phyloP scores from a whole-genome alignment of 2,888 invertebrate species.

The Trichacis sp. region DNA sequence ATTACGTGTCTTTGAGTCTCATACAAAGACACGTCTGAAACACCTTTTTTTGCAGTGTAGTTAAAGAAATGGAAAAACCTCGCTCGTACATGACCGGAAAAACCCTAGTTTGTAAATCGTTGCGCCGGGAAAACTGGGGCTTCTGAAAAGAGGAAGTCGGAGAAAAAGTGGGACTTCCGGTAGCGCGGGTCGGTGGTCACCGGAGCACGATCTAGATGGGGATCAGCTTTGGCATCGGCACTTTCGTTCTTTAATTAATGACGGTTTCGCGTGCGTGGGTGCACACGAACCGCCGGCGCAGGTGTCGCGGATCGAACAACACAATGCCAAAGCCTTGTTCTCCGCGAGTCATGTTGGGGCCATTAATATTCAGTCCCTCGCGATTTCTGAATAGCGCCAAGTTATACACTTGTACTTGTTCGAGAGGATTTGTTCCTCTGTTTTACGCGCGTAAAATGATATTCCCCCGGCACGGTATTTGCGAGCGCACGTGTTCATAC shows the following conservation, averaged over 20 bases:
- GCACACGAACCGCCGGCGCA: conserved; percentile 10
- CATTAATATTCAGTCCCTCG: conserved; percentile 21
- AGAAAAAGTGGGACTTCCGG: conserved; percentile 36
- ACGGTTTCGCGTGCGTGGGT: conserved; percentile 5
- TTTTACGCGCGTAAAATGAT: conserved; percentile 30
- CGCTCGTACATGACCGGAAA: too few relatives aligned
- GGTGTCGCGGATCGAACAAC: conserved; percentile 13
- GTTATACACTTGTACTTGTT: conserved; percentile 14
- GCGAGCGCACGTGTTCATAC: conserved; percentile 52
- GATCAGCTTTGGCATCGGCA: conserved; percentile 35
- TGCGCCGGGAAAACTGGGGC: too few relatives aligned
- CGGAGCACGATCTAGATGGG: conserved; percentile 40
- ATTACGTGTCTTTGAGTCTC: too few relatives aligned
- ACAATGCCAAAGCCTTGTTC: conserved; percentile 4
- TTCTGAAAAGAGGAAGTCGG: conserved; percentile 15
- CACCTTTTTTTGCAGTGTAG: too few relatives aligned
- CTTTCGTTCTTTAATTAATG: conserved; percentile 47
- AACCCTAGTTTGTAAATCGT: too few relatives aligned
- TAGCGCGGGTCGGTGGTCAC: conserved; percentile 27
- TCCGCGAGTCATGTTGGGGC: conserved; percentile 11
- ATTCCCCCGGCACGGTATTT: conserved; percentile 22
- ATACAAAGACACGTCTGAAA: too few relatives aligned
- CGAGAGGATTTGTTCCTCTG: conserved; percentile 27
- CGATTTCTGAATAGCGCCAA: conserved; percentile 28
- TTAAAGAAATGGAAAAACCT: too few relatives aligned